phyloP scores from a whole-genome alignment of 2,113 vertebrate species.

The Coreoperca whiteheadi region DNA sequence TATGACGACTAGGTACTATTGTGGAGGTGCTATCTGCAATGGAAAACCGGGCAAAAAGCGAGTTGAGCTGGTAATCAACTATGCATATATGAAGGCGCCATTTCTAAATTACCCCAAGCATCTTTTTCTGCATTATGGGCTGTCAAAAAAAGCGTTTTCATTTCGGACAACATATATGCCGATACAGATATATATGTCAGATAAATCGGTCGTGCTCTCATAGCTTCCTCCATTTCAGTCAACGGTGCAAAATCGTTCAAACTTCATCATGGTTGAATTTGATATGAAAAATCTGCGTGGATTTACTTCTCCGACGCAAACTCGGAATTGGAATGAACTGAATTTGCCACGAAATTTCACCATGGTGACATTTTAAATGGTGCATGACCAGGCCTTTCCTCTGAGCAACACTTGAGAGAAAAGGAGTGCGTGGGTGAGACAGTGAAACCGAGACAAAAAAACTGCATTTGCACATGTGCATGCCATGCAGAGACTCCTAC shows the following conservation, averaged over 20 bases:
- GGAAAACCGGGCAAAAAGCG: too few relatives aligned
- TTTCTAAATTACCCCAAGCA: too few relatives aligned
- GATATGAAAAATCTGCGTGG: neutral
- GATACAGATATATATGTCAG: too few relatives aligned
- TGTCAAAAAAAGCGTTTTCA: too few relatives aligned
- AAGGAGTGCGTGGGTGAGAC: conserved; percentile 15
- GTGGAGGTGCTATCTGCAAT: too few relatives aligned
- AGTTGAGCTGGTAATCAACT: too few relatives aligned
- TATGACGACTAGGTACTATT: too few relatives aligned
- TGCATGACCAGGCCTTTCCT: neutral
- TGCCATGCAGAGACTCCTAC: neutral
- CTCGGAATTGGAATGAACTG: neutral
- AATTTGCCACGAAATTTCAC: neutral
- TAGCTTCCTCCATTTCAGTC: neutral
- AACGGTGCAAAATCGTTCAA: neutral
- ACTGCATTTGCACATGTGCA: conserved; percentile 6
- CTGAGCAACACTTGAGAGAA: neutral
- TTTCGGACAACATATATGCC: too few relatives aligned
- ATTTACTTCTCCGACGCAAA: too few relatives aligned
- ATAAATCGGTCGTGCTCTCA: too few relatives aligned
- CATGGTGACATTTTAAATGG: neutral
- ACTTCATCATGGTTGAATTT: neutral
- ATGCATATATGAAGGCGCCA: too few relatives aligned
- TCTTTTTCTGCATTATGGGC: too few relatives aligned
- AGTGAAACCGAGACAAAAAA: conserved; percentile 9